These are phyloP conservation scores for Elephantulus edwardii DNA, from an alignment of 2,113 vertebrate genomes.

Conservation along the genomic window DNA sequence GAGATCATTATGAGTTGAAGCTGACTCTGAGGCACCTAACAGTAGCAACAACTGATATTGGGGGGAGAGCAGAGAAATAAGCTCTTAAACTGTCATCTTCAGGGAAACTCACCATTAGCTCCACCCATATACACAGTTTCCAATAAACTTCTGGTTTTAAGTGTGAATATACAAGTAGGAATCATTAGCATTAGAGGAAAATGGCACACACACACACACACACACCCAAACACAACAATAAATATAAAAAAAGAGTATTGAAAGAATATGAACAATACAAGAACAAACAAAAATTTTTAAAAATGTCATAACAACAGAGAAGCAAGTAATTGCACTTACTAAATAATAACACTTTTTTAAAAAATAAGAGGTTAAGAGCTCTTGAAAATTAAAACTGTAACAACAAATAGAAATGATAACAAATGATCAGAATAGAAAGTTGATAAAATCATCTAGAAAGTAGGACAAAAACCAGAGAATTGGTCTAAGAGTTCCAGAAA, in stretches of 20 bases:
- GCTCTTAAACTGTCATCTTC: background rate
- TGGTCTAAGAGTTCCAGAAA: background rate
- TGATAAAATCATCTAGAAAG: background rate
- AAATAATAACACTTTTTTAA: background rate
- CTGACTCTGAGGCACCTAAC: background rate
- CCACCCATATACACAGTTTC: background rate
- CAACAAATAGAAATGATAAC: background rate
- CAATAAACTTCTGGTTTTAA: background rate
- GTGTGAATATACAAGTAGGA: background rate
- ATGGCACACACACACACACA: background rate
- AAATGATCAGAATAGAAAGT: background rate
- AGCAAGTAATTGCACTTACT: background rate
- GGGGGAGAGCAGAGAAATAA: background rate
- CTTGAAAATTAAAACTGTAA: background rate
- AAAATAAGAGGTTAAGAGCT: background rate
- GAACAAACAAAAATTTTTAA: constrained; percentile 18
- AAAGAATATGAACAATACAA: background rate
- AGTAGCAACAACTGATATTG: background rate
- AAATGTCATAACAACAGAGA: background rate
- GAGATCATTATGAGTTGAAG: background rate
- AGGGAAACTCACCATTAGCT: background rate
- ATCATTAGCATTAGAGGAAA: background rate
- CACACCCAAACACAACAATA: background rate
- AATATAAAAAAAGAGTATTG: background rate
- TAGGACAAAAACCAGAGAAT: background rate